These are phyloP conservation scores for Drosophila fungiperda DNA, from an alignment of 2,888 invertebrate species.

Conservation along the genomic window DNA sequence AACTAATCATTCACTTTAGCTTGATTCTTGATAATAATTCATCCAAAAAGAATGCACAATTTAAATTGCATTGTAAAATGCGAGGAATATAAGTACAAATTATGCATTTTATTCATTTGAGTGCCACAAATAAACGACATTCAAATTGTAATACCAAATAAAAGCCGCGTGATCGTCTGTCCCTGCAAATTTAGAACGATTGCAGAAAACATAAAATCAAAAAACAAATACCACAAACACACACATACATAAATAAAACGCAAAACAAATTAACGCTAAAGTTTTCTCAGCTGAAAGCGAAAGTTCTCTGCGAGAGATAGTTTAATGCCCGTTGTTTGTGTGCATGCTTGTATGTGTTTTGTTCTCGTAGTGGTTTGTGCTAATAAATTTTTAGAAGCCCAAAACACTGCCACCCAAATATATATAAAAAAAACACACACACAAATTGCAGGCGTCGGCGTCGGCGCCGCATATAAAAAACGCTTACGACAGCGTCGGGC, in stretches of 20 bases:
- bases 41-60: constrained; percentile 52
- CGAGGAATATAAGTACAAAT: constrained; percentile 20
- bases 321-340: constrained; percentile 47
- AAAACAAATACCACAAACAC: constrained; percentile 14
- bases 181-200: constrained; percentile 43
- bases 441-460: constrained; percentile 30
- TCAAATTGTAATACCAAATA: constrained; percentile 63
- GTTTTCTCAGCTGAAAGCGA: constrained; percentile 57
- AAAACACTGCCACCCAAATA: constrained; percentile 23
- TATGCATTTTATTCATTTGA: constrained; percentile 4
- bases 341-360: constrained; percentile 12
- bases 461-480: constrained; percentile 55
- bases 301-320: constrained; percentile 62
- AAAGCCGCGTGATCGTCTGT: constrained; percentile 54
- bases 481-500: constrained; percentile 70
- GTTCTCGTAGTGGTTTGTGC: constrained; percentile 39
- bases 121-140: constrained; percentile 23
- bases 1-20: not conserved
- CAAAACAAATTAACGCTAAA: constrained; percentile 51
- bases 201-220: constrained; percentile 23
- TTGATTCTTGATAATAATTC: not conserved
- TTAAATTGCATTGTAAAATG: constrained; percentile 53
- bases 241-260: constrained; percentile 39
- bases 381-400: constrained; percentile 56
- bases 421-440: constrained; percentile 28